phyloP scores from a whole-genome alignment of 2,797 vertebrate species.

The Tragelaphus oryx region DNA sequence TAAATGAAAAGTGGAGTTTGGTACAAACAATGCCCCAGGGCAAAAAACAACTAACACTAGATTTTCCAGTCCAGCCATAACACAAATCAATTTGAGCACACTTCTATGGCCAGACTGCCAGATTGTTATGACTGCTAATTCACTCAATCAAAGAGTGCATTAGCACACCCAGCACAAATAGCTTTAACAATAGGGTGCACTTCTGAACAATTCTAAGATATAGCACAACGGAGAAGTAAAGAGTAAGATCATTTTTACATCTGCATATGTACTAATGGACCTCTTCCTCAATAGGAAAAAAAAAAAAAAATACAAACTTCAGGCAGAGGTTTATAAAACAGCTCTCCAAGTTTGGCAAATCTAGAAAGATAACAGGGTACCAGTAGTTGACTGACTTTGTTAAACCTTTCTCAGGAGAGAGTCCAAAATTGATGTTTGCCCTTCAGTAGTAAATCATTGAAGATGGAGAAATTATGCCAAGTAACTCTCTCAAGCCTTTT shows the following conservation, averaged over 20 bases:
- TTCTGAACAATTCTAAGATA: slow-evolving; percentile 73
- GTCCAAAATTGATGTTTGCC: slow-evolving; percentile 70
- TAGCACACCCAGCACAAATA: slow-evolving; percentile 81
- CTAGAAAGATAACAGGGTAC: slow-evolving; percentile 55
- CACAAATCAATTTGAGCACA: slow-evolving; percentile 83
- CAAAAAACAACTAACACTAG: slow-evolving; percentile 83
- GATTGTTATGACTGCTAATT: slow-evolving; percentile 86
- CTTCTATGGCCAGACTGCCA: slow-evolving; percentile 82
- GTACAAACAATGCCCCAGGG: slow-evolving; percentile 83
- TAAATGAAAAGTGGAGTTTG: slow-evolving; percentile 84
- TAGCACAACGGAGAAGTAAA: slow-evolving; percentile 69
- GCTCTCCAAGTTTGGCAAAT: slow-evolving; percentile 70
- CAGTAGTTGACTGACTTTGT: slow-evolving; percentile 58
- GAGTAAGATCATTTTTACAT: slow-evolving; percentile 65
- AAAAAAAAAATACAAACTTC: slow-evolving; percentile 60
- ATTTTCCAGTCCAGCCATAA: slow-evolving; percentile 85
- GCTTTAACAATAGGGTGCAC: slow-evolving; percentile 76
- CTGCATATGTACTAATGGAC: slow-evolving; percentile 58
- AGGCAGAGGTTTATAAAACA: slow-evolving; percentile 62
- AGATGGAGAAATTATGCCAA: slow-evolving; percentile 72
- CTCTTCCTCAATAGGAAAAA: slow-evolving; percentile 7
- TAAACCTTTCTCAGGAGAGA: slow-evolving; percentile 67
- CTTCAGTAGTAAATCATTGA: slow-evolving; percentile 64
- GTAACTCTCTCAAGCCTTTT: slow-evolving; percentile 68
- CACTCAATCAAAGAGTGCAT: slow-evolving; percentile 84